Base-by-base conservation (phyloP, 2,888 invertebrate genomes). In the Euzophera pinguis region DNA sequence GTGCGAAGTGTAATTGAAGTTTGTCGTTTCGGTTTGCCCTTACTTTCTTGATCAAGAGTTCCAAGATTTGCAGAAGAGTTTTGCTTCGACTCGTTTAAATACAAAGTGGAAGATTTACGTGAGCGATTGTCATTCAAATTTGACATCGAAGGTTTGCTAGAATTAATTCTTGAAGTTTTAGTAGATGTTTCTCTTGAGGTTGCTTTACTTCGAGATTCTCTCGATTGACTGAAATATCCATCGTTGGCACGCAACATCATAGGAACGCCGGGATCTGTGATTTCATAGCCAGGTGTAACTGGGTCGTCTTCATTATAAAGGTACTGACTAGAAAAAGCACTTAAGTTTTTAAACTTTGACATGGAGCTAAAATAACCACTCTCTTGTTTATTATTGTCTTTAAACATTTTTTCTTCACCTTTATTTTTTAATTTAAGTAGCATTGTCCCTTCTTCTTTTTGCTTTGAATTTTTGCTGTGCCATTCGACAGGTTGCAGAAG, bases 401-500 rank as follows among this genome's bases (percentile, higher is more conserved):
- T 7, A n/a, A 13, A n/a, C 7, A 14, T 13, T 45, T 27, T 10
- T 12, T 12, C 34, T 5, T 53, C 48, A 34, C 60, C 63, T 56
- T 67, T 67, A 3, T 52, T 56, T 3, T 72, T 65, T 34, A 54
- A 27, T 53, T 71, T 68, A 1, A 83, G 52, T 22, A 81, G 57
- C 51, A 76, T 82, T 53, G 83, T 72, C 59, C 77, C 77, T 32
- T 81, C 77, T 52, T 64, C 59, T 48, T 65, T 73, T 13, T 60
- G 35, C 3, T 57, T 59, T 55, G 74, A 70, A 63, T 81, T 86
- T 69, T 92, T 92, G 3, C 91, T 84, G 71, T 95, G 95, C 94
- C 93, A 94, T 73, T 93, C 93, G 0, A 95, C 94, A 1, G 95
- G 95, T 68, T 95, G 95, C 39, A 95, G 81, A 50, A 95, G 77